Base-by-base conservation (phyloP, 1,140 invertebrate genomes). In the Drosophila repletoides region DNA sequence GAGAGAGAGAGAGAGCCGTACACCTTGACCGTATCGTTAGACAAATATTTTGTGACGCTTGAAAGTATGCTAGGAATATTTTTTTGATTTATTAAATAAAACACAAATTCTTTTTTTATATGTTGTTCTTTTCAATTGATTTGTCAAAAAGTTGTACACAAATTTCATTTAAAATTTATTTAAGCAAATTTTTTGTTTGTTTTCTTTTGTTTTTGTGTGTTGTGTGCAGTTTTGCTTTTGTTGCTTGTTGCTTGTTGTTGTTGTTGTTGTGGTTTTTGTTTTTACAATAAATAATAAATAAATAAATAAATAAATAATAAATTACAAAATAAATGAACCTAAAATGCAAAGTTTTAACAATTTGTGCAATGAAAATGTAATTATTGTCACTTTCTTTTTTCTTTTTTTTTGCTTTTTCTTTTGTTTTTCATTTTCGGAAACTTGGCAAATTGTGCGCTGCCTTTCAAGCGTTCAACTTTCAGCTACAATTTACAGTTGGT, bases 271-370 rank as follows among this genome's bases (percentile, higher is more conserved):
- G 38, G 36, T 53, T 36, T 29, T 76, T 76, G 40, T 83, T 67
- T 84, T 81, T 84, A 80, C 72, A 87, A 86, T 79, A 84, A 86
- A 72, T 75, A 81, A 81, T 83, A 83, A 83, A 81, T 81, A 79
- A 80, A 81, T 76, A 81, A 88, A 84, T 88, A 88, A 88, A 88
- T 88, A 88, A 88, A 72, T 75, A 77, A 63, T 81, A 79, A 84
- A 76, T 84, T 84, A 88, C 72, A 84, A 69, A 88, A 64, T 88
- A 86, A 76, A 72, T 81, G 76, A 60, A 72, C 68, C 76, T 86
- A 86, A 83, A 86, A 84, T 75, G 80, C 80, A 83, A 83, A 84
- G 61, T 70, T 71, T n/a, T 70, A 83, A 66, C 69, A 77, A 74
- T 84, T 66, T 73, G 66, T 69, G 70, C 66, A 41, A 24, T 59